Conservation (phyloP, 1,140 invertebrate genomes). For the Doryteuthis pealeii region DNA sequence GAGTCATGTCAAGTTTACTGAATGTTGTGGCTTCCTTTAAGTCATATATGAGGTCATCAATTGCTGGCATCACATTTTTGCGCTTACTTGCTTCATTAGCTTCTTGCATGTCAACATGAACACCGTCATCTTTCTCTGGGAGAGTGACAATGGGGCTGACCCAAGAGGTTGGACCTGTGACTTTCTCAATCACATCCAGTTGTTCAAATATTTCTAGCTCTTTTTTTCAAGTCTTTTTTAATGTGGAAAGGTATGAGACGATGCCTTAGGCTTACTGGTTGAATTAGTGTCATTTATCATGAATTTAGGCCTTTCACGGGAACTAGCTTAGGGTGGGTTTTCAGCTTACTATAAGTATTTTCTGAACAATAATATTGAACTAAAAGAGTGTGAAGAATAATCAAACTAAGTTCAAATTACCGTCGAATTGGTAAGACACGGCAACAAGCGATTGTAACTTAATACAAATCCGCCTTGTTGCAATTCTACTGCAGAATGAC, state of each 20-base stretch:
- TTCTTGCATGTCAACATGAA: constrained; percentile 19
- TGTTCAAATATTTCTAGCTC: constrained; percentile 10
- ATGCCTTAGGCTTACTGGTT: neutral
- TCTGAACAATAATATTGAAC: too few species aligned
- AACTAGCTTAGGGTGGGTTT: too few species aligned
- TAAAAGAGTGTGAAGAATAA: too few species aligned
- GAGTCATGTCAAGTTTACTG: constrained; percentile 12
- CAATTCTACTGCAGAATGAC: too few species aligned
- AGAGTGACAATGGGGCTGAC: constrained; percentile 11
- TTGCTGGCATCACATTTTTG: constrained; percentile 11
- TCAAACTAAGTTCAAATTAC: too few species aligned
- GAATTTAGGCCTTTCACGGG: too few species aligned
- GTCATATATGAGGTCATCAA: constrained; percentile 17
- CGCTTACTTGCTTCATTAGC: constrained; percentile 12
- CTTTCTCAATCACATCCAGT: constrained; percentile 11
- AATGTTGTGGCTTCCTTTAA: constrained; percentile 2
- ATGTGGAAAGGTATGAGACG: too few species aligned
- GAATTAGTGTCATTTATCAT: too few species aligned
- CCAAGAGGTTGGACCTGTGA: constrained; percentile 13
- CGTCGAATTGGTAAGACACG: too few species aligned
- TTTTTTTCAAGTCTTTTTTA: neutral
- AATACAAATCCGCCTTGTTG: too few species aligned
- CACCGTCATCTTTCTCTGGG: constrained; percentile 12
- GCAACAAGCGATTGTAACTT: too few species aligned
- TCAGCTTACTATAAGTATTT: too few species aligned